Base-by-base conservation (phyloP, 2,888 invertebrate genomes). In the Metallyticus violacea region DNA sequence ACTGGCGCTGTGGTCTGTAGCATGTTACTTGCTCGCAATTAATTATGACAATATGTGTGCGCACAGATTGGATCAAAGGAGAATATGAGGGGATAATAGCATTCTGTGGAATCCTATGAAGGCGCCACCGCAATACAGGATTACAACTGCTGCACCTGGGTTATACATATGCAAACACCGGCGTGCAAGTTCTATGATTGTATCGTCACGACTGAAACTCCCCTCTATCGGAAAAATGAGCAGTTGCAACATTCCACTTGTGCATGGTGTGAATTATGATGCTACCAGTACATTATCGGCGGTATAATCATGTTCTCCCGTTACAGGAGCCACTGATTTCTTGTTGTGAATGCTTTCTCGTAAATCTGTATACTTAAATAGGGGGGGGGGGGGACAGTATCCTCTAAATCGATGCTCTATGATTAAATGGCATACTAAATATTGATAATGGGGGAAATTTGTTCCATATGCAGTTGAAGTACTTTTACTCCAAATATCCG, bases 61-160 rank as follows among this genome's bases (percentile, higher is more conserved):
- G 83, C 83, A 83, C 83, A 83, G 83, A 83, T 83, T 83, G 83
- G 77, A 83, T 83, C 83, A 83, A 83, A 83, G 83, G 83, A 83
- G 83, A 83, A 83, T 83, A 83, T 77, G 77, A 77, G 83, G 40
- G 77, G 77, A 77, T 28, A 77, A 83, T 28, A 77, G 83, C 83
- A 28, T 83, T 83, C 83, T 83, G 83, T n/a, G 83, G 83, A 27
- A 6, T 15, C 28, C 7, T 83, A 25, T 62, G 77, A 77, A 83
- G 77, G 77, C 83, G 40, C 77, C 15, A 77, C 30, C 83, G 77
- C 83, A 83, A 77, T 77, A 77, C 28, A 22, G 83, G 77, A 83
- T 83, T 83, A 83, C 40, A 62, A 62, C 62, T 62, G 6, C 26
- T 80, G 29, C 29, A 28, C 22, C 80, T 29, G 29, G 27, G 7